These are phyloP conservation scores for Benitochromis conjunctus DNA, from an alignment of 2,113 vertebrate species.

Conservation along the genomic window DNA sequence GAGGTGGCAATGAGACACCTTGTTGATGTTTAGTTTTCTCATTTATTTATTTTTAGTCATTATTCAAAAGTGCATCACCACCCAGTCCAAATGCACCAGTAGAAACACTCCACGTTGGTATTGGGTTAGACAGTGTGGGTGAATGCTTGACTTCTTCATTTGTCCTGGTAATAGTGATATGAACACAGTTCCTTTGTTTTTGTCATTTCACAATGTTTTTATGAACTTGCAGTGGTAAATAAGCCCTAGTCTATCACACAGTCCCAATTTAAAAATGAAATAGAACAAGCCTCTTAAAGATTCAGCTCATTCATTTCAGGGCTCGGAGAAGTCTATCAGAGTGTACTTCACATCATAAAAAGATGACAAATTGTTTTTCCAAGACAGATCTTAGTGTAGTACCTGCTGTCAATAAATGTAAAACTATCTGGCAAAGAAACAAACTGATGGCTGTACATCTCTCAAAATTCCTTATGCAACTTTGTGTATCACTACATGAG, in stretches of 20 bases:
- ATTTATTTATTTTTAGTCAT: fast-evolving
- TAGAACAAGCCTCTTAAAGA: neutral
- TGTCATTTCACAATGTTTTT: neutral
- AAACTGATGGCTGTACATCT: neutral
- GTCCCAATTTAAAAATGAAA: neutral
- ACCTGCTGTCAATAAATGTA: neutral
- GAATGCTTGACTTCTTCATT: neutral
- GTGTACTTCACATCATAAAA: neutral
- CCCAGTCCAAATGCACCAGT: neutral
- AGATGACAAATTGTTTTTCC: neutral
- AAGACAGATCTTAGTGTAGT: neutral
- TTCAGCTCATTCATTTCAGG: neutral
- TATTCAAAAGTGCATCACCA: neutral
- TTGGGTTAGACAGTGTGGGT: neutral
- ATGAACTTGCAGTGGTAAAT: neutral
- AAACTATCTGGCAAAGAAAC: neutral
- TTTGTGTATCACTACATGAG: neutral
- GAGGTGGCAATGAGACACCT: neutral
- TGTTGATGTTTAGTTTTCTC: fast-evolving
- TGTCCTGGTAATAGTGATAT: neutral
- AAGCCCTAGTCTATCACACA: neutral
- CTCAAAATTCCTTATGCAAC: neutral
- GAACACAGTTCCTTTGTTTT: neutral
- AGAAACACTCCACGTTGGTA: neutral
- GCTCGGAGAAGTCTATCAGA: neutral